Evolutionary conservation across 2,797 vertebrate species (phyloP).

Genomic region (Oophaga sylvatica): DNA sequence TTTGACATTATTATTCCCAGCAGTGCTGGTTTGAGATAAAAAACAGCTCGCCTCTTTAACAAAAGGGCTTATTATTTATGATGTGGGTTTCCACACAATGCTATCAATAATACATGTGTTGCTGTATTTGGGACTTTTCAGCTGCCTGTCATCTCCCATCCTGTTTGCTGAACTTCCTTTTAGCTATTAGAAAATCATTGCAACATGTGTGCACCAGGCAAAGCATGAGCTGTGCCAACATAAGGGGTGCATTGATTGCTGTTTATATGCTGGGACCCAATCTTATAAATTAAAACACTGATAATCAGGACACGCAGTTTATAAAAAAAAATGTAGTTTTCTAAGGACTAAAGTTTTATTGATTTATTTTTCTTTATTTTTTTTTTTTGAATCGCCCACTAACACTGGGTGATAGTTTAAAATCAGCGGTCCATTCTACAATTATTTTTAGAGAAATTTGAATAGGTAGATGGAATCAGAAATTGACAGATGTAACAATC

Average conservation of each 20-base stretch:
- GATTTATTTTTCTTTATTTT: too few species aligned
- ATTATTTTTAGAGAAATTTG: too few species aligned
- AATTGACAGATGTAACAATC: too few species aligned
- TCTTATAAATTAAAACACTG: background rate
- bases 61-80: conserved; percentile 32
- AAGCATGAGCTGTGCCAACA: background rate
- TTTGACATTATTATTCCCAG: conserved; percentile 27
- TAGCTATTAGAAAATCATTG: background rate
- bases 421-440: too few species aligned
- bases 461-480: too few species aligned
- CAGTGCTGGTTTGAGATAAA: conserved; percentile 20
- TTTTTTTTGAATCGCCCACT: too few species aligned
- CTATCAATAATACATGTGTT: conserved; percentile 25
- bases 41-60: conserved; percentile 20
- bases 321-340: background rate
- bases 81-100: conserved; percentile 42
- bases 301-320: background rate
- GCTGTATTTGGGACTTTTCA: conserved; percentile 38
- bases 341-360: background rate
- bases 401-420: too few species aligned
- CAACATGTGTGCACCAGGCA: background rate
- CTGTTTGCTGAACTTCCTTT: conserved; percentile 7
- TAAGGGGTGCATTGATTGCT: background rate
- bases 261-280: background rate
- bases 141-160: conserved; percentile 19